These are phyloP conservation scores for Dynastes maya DNA, from an alignment of 2,888 invertebrate genomes.

Conservation along the genomic window DNA sequence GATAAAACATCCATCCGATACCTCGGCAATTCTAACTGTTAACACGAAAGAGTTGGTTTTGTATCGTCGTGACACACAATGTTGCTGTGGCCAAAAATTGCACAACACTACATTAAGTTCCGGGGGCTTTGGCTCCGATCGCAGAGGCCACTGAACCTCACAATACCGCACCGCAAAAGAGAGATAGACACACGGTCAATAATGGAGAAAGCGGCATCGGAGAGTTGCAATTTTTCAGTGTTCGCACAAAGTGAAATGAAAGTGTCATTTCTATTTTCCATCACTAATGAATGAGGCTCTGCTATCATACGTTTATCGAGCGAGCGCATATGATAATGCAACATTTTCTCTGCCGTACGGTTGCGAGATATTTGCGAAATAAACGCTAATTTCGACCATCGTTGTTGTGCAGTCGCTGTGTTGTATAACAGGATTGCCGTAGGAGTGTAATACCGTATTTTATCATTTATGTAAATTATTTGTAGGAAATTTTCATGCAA, in stretches of 20 bases:
- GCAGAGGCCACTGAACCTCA: slow-evolving; percentile 56
- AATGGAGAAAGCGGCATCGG: slow-evolving; percentile 56
- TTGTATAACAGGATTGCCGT: slow-evolving; percentile 18
- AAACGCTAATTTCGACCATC: slow-evolving; percentile 1
- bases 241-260: slow-evolving; percentile 54
- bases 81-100: slow-evolving; percentile 60
- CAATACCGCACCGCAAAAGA: slow-evolving; percentile 52
- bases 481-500: neutral
- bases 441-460: slow-evolving; percentile 1
- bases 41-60: slow-evolving; percentile 41
- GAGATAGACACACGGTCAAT: slow-evolving; percentile 50
- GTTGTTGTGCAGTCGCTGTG: neutral
- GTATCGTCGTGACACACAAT: slow-evolving; percentile 44
- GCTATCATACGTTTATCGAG: neutral
- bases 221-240: slow-evolving; percentile 54
- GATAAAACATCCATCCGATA: slow-evolving; percentile 17
- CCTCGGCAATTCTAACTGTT: slow-evolving; percentile 36
- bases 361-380: slow-evolving; percentile 23
- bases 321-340: slow-evolving; percentile 18
- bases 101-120: slow-evolving; percentile 59
- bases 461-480: slow-evolving; percentile 15
- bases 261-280: slow-evolving; percentile 56
- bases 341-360: neutral
- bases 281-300: neutral
- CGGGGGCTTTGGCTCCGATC: slow-evolving; percentile 63